These are phyloP conservation scores for Noctua comes DNA, from an alignment of 2,888 invertebrate species.

Conservation along the genomic window DNA sequence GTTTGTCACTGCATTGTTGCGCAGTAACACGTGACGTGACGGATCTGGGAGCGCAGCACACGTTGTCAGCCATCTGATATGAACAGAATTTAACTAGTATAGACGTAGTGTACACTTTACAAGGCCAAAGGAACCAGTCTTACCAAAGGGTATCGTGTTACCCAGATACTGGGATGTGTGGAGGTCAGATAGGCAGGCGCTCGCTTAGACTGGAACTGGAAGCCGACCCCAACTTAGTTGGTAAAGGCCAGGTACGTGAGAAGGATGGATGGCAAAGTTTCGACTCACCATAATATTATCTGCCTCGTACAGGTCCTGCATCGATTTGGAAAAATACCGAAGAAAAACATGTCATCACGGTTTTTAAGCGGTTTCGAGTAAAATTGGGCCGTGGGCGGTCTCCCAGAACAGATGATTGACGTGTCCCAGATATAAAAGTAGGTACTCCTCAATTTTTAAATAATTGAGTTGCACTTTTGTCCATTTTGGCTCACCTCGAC, in stretches of 20 bases:
- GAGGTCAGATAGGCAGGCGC: neutral
- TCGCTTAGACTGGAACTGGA: neutral
- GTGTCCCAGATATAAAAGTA: constrained; percentile 16
- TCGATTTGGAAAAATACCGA: neutral
- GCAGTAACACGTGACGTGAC: constrained; percentile 65
- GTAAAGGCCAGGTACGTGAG: neutral
- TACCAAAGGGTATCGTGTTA: neutral
- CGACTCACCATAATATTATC: neutral
- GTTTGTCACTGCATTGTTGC: constrained; percentile 65
- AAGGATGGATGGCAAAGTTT: neutral
- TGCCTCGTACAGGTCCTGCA: no score
- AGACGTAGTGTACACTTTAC: neutral
- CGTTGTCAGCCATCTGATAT: constrained; percentile 43
- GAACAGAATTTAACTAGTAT: constrained; percentile 43
- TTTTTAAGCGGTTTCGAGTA: constrained; percentile 1
- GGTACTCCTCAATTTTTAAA: neutral
- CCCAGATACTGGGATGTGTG: neutral
- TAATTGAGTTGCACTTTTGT: constrained; percentile 20
- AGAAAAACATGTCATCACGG: neutral
- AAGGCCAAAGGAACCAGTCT: constrained; percentile 7
- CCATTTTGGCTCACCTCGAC: constrained; percentile 29
- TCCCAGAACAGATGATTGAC: constrained; percentile 1
- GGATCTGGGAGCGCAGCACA: constrained; percentile 66
- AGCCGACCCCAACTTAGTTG: neutral
- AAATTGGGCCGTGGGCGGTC: neutral